Evolutionary conservation across 2,113 vertebrate genomes (phyloP).

Genomic region (human (Homo sapiens)): GRCh38 chr4:187457001-187457500

Average conservation of each 20-base stretch:
- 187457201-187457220: slow-evolving; percentile 58
- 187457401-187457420: slow-evolving; percentile 41
- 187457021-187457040: slow-evolving; percentile 16
- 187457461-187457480: background rate
- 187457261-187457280: background rate
- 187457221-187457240: slow-evolving; percentile 81
- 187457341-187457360: slow-evolving; percentile 13
- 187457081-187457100: slow-evolving; percentile 42
- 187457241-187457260: slow-evolving; percentile 70
- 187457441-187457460: background rate
- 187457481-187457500: background rate
- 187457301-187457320: slow-evolving; percentile 54
- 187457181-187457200: slow-evolving; percentile 35
- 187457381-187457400: background rate
- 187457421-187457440: background rate
- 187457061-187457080: slow-evolving; percentile 46
- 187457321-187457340: slow-evolving; percentile 56
- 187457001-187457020: background rate
- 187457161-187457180: slow-evolving; percentile 69
- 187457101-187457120: slow-evolving; percentile 54
- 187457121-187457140: slow-evolving; percentile 61
- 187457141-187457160: slow-evolving; percentile 55
- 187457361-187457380: background rate
- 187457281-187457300: slow-evolving; percentile 46
- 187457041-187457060: slow-evolving; percentile 58